Evolutionary conservation across 2,888 invertebrate genomes (phyloP), one percentile per base, ranked within the genome.

Genomic region (Acleris laterana): DNA sequence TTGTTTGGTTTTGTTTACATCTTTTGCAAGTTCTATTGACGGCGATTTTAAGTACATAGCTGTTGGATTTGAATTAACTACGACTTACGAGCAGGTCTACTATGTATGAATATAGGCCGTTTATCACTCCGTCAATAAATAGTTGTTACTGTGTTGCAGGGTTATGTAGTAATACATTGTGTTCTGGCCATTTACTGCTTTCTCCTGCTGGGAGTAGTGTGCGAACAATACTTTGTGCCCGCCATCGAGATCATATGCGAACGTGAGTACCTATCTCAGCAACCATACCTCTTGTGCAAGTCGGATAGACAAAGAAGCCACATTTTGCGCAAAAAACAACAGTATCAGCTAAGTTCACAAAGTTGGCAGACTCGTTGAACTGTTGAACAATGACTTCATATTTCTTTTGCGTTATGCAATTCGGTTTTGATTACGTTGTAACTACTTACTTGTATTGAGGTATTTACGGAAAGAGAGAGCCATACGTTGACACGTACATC

Each of bases 211-310:
- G 97, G 97, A 7, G 94, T 96, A 50, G 95, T 97, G 13, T 97
- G 98, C 81, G 97, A 98, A 84, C 96, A 97, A 77, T 98, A 96
- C 85, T 98, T 98, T 84, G 97, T 98, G n/a, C 97, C 97, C 0
- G 95, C 96, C 38, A 95, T 98, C 72, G 96, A 96, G 82, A 94
- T 94, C 74, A 95, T 97, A 77, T 96, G 96, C 82, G 94, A 95
- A 76, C 95, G 97, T 97, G 88, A 95, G 96, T 94, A 25, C 25
- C 6, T 25, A 72, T 25, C 52, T 60, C 6, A 46, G 17, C 46
- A 17, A 46, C 46, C 17, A n/a, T 46, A 5, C 46, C 17, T 6
- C 50, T 44, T 19, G 32, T 49, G 44, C 11, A 59, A n/a, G 28
- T 17, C 19, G 44, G 17, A 19, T 11, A 17, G 22, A 50, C 20